A percentile compares a stretch with the other conserved stretches of the same genome.
phyloP scores from a whole-genome alignment of 2,797 vertebrate species.

The Trematomus bernacchii region DNA sequence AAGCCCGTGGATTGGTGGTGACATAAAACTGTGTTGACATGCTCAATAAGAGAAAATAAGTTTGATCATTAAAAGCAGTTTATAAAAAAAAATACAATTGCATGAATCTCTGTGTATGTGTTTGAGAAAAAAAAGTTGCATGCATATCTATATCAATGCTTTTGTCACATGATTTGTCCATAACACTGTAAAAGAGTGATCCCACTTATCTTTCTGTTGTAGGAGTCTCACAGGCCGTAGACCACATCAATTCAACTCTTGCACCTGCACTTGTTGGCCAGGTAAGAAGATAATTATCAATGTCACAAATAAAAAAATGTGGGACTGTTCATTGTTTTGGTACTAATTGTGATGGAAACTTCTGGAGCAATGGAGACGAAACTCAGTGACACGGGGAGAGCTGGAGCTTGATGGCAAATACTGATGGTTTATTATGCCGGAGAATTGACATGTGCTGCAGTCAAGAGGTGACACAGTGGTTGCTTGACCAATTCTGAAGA shows the following conservation, averaged over 20 bases:
- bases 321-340: background rate
- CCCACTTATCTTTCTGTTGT: conserved; percentile 35
- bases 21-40: background rate
- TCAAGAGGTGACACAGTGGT: too few relatives aligned
- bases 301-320: background rate
- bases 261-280: conserved; percentile 93
- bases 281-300: conserved; percentile 81
- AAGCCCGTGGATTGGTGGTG: conserved; percentile 12
- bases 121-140: conserved; percentile 13
- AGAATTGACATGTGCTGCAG: too few relatives aligned
- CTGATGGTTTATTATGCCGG: too few relatives aligned
- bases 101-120: conserved; percentile 17
- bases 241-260: conserved; percentile 94
- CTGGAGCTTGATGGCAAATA: too few relatives aligned
- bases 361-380: too few relatives aligned
- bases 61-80: background rate
- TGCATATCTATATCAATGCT: conserved; percentile 1
- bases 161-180: background rate
- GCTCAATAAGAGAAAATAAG: background rate
- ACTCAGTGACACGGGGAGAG: too few relatives aligned
- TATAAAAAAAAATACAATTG: conserved; percentile 2
- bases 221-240: conserved; percentile 97
- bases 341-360: background rate
- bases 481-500: too few relatives aligned
- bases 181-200: conserved; percentile 4